Evolutionary conservation across 2,797 vertebrate genomes (phyloP).

Genomic region (Dendrocincla tyrannina): DNA sequence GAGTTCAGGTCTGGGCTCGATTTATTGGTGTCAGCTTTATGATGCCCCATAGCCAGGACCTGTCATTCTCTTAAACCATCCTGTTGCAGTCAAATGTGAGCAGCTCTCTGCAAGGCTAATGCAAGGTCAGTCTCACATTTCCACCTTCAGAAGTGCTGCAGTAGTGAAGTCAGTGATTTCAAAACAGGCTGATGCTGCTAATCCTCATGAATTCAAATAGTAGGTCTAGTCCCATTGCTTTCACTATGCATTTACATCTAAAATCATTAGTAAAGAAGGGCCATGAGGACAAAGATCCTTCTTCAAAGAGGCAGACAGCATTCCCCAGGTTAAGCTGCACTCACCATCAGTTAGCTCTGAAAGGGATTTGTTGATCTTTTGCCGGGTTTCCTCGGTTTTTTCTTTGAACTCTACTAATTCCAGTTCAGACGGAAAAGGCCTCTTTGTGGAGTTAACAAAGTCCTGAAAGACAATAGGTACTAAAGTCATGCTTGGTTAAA

Average conservation of each 20-base stretch:
- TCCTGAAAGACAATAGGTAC: slow-evolving; percentile 68
- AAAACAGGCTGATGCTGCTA: background rate
- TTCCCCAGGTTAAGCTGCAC: background rate
- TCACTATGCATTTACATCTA: background rate
- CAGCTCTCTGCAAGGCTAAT: background rate
- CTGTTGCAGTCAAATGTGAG: background rate
- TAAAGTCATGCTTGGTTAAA: background rate
- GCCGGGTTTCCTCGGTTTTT: slow-evolving; percentile 75
- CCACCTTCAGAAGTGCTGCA: background rate
- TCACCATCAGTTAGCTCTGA: slow-evolving; percentile 79
- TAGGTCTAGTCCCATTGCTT: background rate
- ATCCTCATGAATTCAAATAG: background rate
- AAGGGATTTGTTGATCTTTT: slow-evolving; percentile 79
- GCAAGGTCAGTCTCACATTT: background rate
- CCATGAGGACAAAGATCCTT: background rate
- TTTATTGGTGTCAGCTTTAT: background rate
- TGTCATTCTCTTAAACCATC: background rate
- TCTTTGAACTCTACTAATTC: slow-evolving; percentile 81
- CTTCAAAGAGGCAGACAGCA: background rate
- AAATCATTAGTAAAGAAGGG: background rate
- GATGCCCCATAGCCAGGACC: background rate
- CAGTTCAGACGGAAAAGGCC: slow-evolving; percentile 79
- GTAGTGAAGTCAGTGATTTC: background rate
- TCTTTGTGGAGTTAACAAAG: slow-evolving; percentile 79
- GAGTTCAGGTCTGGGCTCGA: rapidly evolving